Conservation (phyloP, 2,797 vertebrate genomes). For the Acridotheres tristis region DNA sequence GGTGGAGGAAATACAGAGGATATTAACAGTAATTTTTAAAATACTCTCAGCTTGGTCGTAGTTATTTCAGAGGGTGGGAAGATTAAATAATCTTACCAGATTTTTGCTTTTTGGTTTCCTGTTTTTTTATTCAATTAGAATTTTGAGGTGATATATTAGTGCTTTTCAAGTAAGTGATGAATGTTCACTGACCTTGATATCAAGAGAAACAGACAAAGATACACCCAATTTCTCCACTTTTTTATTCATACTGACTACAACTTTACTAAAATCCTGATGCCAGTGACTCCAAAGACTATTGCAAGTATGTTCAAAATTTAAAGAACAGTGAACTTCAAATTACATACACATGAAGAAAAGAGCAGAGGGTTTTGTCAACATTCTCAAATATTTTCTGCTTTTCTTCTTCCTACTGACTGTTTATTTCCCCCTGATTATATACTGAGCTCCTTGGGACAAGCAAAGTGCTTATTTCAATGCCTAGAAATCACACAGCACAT, state of each 20-base stretch:
- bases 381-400: neutral
- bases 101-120: neutral
- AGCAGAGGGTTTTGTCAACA: neutral
- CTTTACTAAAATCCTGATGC: neutral
- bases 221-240: neutral
- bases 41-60: neutral
- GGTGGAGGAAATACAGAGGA: neutral
- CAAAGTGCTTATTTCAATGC: neutral
- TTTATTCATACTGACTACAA: neutral
- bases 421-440: slow-evolving; percentile 10
- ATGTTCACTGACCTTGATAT: neutral
- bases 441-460: neutral
- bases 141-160: neutral
- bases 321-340: neutral
- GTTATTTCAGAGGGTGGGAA: neutral
- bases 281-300: neutral
- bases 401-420: neutral
- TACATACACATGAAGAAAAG: neutral
- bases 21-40: neutral
- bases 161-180: neutral
- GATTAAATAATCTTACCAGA: neutral
- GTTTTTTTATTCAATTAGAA: neutral
- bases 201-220: neutral
- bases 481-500: neutral
- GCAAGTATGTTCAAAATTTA: neutral